Evolutionary conservation across 2,113 vertebrate species (phyloP), one percentile per base, ranked within the genome.

Genomic region (Phainopepla nitens): DNA sequence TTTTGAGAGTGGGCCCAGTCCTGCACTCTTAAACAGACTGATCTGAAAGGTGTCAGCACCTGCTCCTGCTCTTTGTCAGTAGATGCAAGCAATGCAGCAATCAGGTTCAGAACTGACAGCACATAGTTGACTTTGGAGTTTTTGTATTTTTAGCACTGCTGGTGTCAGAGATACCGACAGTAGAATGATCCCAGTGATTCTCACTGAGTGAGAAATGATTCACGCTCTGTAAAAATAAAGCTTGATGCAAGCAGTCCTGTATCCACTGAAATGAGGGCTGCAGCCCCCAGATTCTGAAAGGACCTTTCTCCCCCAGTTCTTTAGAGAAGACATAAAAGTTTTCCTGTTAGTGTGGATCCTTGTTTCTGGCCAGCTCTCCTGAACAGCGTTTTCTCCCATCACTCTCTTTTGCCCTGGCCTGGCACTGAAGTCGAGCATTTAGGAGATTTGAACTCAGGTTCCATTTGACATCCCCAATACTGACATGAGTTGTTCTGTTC

Each of bases 81-180:
- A 53, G 42, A 50, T 77, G 72, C 35, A 53, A 53, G 75, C 54
- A 78, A 50, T 31, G 7, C 24, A 22, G 39, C 0, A 5, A 28
- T 51, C 49, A 6, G 41, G 73, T 82, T 77, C 66, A 62, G 75
- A 88, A 66, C 82, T 93, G 79, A 73, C 68, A 87, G 70, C 20
- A 8, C 0, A 5, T 23, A 60, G 35, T 66, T 93, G 88, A 78
- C 64, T 91, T 88, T 1, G 44, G 79, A 96, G 83, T 62, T 58
- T 78, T 65, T 58, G 62, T 95, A 92, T 90, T 97, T 97, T 94
- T 93, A 96, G 94, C 58, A 12, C 25, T 68, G 44, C 62, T 89
- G 73, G 92, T 96, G 93, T 82, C 82, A 88, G 73, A 89, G 83
- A 77, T 87, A 77, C 73, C 2, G 0, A 77, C 65, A 94, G 79